These are phyloP conservation scores for Ophion obscuratus DNA, from an alignment of 2,888 invertebrate species.

Conservation along the genomic window DNA sequence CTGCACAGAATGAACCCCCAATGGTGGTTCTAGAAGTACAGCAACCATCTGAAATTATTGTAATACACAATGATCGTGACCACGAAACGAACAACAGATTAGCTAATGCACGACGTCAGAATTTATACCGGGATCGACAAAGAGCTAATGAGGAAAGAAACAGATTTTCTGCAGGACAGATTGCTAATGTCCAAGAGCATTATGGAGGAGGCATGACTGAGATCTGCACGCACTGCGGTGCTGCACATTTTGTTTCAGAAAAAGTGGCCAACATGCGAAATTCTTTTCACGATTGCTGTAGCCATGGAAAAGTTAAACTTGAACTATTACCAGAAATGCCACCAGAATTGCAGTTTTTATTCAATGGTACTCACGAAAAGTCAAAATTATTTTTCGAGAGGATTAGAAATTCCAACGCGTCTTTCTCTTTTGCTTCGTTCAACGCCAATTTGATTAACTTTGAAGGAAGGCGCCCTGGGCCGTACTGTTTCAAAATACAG, in stretches of 20 bases:
- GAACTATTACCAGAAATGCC: conserved; percentile 49
- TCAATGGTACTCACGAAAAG: conserved; percentile 48
- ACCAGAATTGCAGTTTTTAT: conserved; percentile 43
- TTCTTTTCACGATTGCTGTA: conserved; percentile 64
- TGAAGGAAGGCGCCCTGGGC: too few relatives aligned
- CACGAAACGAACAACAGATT: too few relatives aligned
- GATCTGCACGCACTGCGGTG: conserved; percentile 49
- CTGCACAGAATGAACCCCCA: too few relatives aligned
- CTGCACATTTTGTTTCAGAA: conserved; percentile 54
- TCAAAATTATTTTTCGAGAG: too few relatives aligned
- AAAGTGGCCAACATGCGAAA: conserved; percentile 40
- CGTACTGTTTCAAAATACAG: too few relatives aligned
- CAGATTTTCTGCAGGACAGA: conserved; percentile 20
- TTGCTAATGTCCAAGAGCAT: conserved; percentile 39
- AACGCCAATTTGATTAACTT: too few relatives aligned
- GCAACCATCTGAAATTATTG: too few relatives aligned
- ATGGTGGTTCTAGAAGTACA: too few relatives aligned
- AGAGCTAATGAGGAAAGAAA: conserved; percentile 27
- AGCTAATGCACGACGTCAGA: conserved; percentile 27
- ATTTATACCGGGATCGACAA: conserved; percentile 9
- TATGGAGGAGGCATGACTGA: conserved; percentile 56
- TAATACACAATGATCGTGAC: too few relatives aligned
- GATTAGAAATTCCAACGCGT: too few relatives aligned
- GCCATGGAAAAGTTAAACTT: conserved; percentile 37
- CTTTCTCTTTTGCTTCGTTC: too few relatives aligned